A percentile compares a stretch with the other conserved stretches of the same genome.
These are phyloP conservation scores for Zenarchopterus dispar DNA, from an alignment of 2,797 vertebrate genomes.

Conservation along the genomic window DNA sequence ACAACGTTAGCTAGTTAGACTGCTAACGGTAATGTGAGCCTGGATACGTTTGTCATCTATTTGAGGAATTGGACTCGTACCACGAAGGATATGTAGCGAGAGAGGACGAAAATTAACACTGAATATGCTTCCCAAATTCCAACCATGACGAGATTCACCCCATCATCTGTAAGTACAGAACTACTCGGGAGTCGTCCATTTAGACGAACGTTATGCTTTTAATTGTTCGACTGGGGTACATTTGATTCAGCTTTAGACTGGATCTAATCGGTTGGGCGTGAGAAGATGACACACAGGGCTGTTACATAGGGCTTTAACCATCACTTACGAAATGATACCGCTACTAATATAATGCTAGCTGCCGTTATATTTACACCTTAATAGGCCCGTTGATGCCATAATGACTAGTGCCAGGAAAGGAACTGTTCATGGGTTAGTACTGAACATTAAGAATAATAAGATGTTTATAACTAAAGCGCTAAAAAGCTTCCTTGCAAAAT, in stretches of 20 bases:
- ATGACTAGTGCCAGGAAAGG: constrained; percentile 69
- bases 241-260: constrained; percentile 53
- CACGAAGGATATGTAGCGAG: constrained; percentile 53
- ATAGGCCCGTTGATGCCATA: constrained; percentile 70
- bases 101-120: constrained; percentile 60
- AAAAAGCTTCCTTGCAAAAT: constrained; percentile 51
- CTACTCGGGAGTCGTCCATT: constrained; percentile 46
- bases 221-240: constrained; percentile 62
- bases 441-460: constrained; percentile 73
- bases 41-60: constrained; percentile 57
- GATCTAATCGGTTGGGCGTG: constrained; percentile 68
- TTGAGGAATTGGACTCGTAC: constrained; percentile 38
- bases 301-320: constrained; percentile 56
- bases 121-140: constrained; percentile 79
- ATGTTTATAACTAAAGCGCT: constrained; percentile 45
- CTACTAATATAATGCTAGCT: constrained; percentile 73
- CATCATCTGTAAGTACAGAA: constrained; percentile 79
- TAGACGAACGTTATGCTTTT: constrained; percentile 46
- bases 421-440: constrained; percentile 81
- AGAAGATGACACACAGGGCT: constrained; percentile 63
- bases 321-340: constrained; percentile 55
- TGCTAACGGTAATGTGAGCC: constrained; percentile 63
- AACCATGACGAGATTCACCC: constrained; percentile 79
- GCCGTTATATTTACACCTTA: constrained; percentile 78
- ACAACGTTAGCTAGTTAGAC: constrained; percentile 67